These are phyloP conservation scores for Callorhinus ursinus DNA, from an alignment of 2,113 vertebrate species.

Conservation along the genomic window DNA sequence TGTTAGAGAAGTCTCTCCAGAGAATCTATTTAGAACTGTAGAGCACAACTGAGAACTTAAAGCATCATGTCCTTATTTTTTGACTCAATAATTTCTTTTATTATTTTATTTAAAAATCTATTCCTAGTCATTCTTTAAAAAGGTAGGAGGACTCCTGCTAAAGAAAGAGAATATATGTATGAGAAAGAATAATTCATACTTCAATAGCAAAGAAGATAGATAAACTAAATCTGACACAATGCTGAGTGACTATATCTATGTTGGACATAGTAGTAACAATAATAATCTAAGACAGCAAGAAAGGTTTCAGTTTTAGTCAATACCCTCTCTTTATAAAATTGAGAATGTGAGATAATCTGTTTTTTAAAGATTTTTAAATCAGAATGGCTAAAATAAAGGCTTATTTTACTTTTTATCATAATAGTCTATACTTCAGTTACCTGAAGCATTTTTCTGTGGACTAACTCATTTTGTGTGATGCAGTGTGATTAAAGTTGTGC, in stretches of 20 bases:
- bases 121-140: background rate
- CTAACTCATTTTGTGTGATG: background rate
- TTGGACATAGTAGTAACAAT: too few relatives aligned
- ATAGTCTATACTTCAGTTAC: background rate
- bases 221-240: background rate
- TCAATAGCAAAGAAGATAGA: background rate
- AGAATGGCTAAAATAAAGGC: background rate
- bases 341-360: background rate
- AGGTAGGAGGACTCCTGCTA: background rate
- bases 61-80: background rate
- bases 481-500: background rate
- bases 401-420: background rate
- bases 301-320: background rate
- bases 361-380: background rate
- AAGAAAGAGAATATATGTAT: background rate
- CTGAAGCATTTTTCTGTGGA: background rate
- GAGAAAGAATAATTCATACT: background rate
- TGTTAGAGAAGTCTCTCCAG: background rate
- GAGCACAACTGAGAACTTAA: background rate
- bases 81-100: background rate
- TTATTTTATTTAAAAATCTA: background rate
- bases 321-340: background rate
- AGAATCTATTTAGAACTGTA: background rate
- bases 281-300: background rate
- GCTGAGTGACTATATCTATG: background rate